Conservation (phyloP, 2,113 vertebrate species). For the Dromiciops gliroides region DNA sequence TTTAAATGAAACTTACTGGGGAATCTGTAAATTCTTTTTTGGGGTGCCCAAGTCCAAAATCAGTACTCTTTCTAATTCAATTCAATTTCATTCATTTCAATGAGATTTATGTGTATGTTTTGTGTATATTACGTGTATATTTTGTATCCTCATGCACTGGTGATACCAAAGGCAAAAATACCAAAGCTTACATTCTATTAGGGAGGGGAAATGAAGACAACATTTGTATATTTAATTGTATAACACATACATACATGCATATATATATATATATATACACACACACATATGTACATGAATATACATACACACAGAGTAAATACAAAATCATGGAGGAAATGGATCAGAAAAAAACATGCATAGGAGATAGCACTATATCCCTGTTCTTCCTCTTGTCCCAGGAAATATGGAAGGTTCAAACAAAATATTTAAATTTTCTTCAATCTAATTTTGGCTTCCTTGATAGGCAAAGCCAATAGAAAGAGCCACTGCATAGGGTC, state of each 20-base stretch:
- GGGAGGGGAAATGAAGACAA: neutral
- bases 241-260: neutral
- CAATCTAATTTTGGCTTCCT: conserved; percentile 35
- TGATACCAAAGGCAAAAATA: neutral
- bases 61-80: neutral
- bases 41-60: neutral
- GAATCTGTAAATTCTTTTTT: neutral
- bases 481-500: neutral
- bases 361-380: neutral
- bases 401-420: conserved; percentile 24
- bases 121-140: no score
- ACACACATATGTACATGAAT: no score
- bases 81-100: neutral
- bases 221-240: neutral
- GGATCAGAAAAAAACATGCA: neutral
- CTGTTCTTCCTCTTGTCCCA: conserved; percentile 15
- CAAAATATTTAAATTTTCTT: conserved; percentile 20
- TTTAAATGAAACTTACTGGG: conserved; percentile 15
- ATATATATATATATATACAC: neutral
- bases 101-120: neutral
- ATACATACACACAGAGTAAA: neutral
- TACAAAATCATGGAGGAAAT: neutral
- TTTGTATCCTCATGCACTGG: neutral
- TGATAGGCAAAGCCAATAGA: conserved; percentile 2
- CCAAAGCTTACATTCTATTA: neutral